These are phyloP conservation scores for Esox niger DNA, from an alignment of 2,113 vertebrate genomes.

Conservation along the genomic window DNA sequence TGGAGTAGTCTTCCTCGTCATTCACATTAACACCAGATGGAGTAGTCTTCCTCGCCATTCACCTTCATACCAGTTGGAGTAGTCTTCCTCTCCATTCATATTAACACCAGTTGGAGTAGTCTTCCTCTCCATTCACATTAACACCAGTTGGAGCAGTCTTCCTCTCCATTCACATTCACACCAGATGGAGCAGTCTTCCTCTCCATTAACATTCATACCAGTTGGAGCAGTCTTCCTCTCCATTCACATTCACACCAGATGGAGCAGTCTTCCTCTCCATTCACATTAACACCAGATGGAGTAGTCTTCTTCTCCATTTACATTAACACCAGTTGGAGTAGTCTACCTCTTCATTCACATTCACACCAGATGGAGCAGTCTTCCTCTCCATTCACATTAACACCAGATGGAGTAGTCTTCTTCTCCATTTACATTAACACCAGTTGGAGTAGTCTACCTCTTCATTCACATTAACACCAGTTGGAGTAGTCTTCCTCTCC, in stretches of 20 bases:
- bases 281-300: conserved; percentile 40
- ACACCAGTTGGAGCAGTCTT: conserved; percentile 35
- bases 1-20: conserved; percentile 23
- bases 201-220: conserved; percentile 24
- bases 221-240: conserved; percentile 29
- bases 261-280: conserved; percentile 12
- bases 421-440: conserved; percentile 10
- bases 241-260: conserved; percentile 37
- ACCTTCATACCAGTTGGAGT: conserved; percentile 37
- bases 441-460: conserved; percentile 36
- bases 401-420: conserved; percentile 36
- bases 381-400: conserved; percentile 1
- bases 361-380: conserved; percentile 36
- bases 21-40: conserved; percentile 41
- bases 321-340: conserved; percentile 36
- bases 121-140: conserved; percentile 5
- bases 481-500: conserved; percentile 27
- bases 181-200: conserved; percentile 36
- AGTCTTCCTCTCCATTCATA: conserved; percentile 5
- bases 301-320: neutral
- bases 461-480: conserved; percentile 27
- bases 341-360: conserved; percentile 6
- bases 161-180: conserved; percentile 10
- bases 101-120: conserved; percentile 35
- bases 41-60: conserved; percentile 1